These are phyloP conservation scores for Scatophagus argus DNA, from an alignment of 2,113 vertebrate genomes.

Conservation along the genomic window DNA sequence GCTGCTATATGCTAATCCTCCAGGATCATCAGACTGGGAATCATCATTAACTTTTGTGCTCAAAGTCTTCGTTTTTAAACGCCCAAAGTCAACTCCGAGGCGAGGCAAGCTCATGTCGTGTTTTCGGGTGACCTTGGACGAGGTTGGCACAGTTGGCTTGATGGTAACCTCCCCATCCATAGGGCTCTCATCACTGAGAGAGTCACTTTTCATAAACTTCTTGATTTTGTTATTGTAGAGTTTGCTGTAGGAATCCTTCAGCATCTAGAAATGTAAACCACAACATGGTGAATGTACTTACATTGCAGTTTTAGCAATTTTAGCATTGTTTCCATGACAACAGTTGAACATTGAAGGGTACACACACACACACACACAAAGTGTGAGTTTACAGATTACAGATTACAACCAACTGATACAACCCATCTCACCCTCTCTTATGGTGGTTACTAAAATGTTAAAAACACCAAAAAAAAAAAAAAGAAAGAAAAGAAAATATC, in stretches of 20 bases:
- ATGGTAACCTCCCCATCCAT: neutral
- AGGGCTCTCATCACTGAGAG: neutral
- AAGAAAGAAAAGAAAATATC: too few relatives aligned
- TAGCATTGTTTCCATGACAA: neutral
- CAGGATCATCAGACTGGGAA: slow-evolving; percentile 13
- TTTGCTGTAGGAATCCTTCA: slow-evolving; percentile 81
- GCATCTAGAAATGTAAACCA: slow-evolving; percentile 75
- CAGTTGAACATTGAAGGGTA: too few relatives aligned
- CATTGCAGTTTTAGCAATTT: too few relatives aligned
- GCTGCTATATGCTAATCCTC: slow-evolving; percentile 30
- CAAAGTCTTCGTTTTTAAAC: slow-evolving; percentile 44
- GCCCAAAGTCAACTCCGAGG: slow-evolving; percentile 78
- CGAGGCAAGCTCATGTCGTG: slow-evolving; percentile 56
- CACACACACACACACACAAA: too few relatives aligned
- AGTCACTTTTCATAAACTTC: slow-evolving; percentile 74
- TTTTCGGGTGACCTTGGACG: slow-evolving; percentile 45
- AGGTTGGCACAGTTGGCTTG: slow-evolving; percentile 18
- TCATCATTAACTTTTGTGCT: slow-evolving; percentile 8
- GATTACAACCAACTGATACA: too few relatives aligned
- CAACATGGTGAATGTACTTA: slow-evolving; percentile 14
- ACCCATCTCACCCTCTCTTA: too few relatives aligned
- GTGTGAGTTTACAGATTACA: too few relatives aligned
- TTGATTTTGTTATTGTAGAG: slow-evolving; percentile 83
- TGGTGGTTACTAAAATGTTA: too few relatives aligned
- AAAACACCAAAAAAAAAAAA: too few relatives aligned